Percentiles rank a stretch among this genome's conserved stretches.
These are phyloP conservation scores for Brassicogethes aeneus DNA, from an alignment of 2,888 invertebrate species.

Conservation along the genomic window DNA sequence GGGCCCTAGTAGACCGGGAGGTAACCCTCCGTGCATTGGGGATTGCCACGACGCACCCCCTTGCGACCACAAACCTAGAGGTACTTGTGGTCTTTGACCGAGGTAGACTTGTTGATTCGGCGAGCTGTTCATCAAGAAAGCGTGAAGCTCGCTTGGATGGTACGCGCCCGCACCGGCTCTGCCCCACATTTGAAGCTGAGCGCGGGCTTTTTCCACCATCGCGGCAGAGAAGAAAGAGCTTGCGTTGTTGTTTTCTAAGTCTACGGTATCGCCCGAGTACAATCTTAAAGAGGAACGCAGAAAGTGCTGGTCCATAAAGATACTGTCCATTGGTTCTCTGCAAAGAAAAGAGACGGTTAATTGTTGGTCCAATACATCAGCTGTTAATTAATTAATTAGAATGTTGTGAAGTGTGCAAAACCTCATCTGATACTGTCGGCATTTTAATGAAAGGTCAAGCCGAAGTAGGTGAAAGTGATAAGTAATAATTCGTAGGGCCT, in stretches of 20 bases:
- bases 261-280: constrained; percentile 50
- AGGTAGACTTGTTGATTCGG: constrained; percentile 36
- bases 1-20: constrained; percentile 38
- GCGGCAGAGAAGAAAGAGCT: constrained; percentile 42
- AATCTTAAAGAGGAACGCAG: constrained; percentile 51
- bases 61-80: constrained; percentile 40
- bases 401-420: neutral
- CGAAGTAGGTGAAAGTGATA: constrained; percentile 34
- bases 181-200: constrained; percentile 47
- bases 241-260: constrained; percentile 42
- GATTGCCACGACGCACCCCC: constrained; percentile 33
- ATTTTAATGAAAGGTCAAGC: neutral
- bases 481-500: constrained; percentile 26
- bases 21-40: constrained; percentile 36
- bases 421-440: neutral
- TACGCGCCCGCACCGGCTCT: constrained; percentile 45
- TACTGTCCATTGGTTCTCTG: constrained; percentile 68
- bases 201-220: constrained; percentile 50
- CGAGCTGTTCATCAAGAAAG: constrained; percentile 35
- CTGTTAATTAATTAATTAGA: too few species aligned
- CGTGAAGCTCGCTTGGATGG: constrained; percentile 43
- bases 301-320: constrained; percentile 71
- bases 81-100: constrained; percentile 32
- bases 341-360: constrained; percentile 22
- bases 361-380: too few species aligned